Conservation (phyloP, 2,888 invertebrate genomes). For the Sipunculus nudus region DNA sequence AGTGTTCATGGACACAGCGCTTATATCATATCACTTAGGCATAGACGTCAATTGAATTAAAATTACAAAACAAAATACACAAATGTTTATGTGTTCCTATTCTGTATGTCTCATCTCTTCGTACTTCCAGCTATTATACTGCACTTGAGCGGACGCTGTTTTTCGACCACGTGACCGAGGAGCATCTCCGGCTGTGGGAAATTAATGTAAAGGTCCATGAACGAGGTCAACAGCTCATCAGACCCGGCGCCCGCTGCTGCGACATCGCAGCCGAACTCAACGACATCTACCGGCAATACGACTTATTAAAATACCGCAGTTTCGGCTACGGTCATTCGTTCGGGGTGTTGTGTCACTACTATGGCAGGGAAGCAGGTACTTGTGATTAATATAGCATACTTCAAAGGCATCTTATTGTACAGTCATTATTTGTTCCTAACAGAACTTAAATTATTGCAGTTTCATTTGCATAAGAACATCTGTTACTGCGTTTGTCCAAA, state of each 20-base stretch:
- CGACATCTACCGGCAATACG: conserved; percentile 21
- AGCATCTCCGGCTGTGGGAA: conserved; percentile 22
- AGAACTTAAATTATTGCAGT: no score
- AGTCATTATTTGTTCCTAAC: no score
- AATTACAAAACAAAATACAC: no score
- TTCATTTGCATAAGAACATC: no score
- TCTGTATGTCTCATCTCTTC: no score
- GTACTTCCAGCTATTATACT: conserved; percentile 28
- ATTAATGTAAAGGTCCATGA: conserved; percentile 28
- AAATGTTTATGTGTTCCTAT: no score
- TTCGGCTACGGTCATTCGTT: conserved; percentile 37
- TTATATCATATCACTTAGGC: no score
- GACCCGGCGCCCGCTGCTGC: conserved; percentile 22
- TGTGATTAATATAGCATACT: no score
- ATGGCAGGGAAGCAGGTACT: conserved; percentile 32
- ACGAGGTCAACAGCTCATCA: conserved; percentile 23
- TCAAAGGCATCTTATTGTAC: no score
- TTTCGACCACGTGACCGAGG: conserved; percentile 23
- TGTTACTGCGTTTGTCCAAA: no score
- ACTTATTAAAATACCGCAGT: conserved; percentile 26
- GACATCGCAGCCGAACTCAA: conserved; percentile 33
- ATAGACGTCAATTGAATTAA: no score
- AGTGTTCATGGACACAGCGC: no score
- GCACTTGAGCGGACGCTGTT: conserved; percentile 34
- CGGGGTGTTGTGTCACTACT: conserved; percentile 31